Conservation (phyloP, 1,140 invertebrate genomes). For the Chelonus insularis region DNA sequence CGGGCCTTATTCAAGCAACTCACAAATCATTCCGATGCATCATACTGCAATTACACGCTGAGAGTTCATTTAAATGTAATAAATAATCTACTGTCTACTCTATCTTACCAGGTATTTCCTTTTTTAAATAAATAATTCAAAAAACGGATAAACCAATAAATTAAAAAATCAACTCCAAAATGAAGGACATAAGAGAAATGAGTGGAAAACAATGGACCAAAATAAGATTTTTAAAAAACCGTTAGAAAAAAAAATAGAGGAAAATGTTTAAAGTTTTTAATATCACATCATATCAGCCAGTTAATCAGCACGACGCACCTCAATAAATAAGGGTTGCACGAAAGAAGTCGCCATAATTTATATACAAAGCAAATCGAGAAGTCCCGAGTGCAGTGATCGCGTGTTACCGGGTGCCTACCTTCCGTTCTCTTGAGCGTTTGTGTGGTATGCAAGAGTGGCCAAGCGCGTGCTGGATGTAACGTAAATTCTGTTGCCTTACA, state of each 20-base stretch:
- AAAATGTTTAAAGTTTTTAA: slow-evolving; percentile 43
- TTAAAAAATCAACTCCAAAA: background rate
- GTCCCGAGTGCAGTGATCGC: slow-evolving; percentile 46
- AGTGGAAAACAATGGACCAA: too few species aligned
- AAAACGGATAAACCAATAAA: background rate
- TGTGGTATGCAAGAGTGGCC: background rate
- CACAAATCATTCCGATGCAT: slow-evolving; percentile 58
- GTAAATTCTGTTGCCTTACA: slow-evolving; percentile 4
- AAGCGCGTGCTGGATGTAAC: slow-evolving; percentile 6
- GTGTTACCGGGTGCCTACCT: slow-evolving; percentile 42
- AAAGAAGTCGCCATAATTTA: slow-evolving; percentile 60
- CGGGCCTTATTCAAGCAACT: slow-evolving; percentile 28
- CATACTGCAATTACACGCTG: slow-evolving; percentile 58
- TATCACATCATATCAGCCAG: slow-evolving; percentile 51
- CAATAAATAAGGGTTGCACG: slow-evolving; percentile 50
- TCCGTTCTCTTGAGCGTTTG: slow-evolving; percentile 15
- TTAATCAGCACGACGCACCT: slow-evolving; percentile 45
- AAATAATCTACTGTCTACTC: slow-evolving; percentile 56
- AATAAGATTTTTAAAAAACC: background rate
- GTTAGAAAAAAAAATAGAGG: slow-evolving; percentile 15
- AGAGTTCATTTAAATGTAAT: slow-evolving; percentile 59
- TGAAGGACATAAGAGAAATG: too few species aligned
- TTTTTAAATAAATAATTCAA: background rate
- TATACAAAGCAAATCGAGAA: slow-evolving; percentile 33
- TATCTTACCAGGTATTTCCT: slow-evolving; percentile 36